These are phyloP conservation scores for Carpatolechia fugitivella DNA, from an alignment of 2,888 invertebrate genomes.

Conservation along the genomic window DNA sequence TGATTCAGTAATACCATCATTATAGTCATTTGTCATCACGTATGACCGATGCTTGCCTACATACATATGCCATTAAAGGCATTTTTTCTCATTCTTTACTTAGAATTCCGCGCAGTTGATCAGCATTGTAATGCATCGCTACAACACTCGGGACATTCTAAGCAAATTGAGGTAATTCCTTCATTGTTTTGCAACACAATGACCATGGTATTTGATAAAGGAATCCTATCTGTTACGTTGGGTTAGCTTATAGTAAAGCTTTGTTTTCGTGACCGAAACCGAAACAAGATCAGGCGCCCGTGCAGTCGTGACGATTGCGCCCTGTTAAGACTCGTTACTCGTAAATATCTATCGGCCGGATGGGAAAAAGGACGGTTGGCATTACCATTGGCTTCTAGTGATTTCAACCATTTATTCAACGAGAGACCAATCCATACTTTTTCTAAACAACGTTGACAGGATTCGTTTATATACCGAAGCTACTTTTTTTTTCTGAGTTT, in stretches of 20 bases:
- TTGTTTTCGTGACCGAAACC: constrained; percentile 24
- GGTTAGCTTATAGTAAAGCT: constrained; percentile 18
- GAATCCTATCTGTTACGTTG: constrained; percentile 19
- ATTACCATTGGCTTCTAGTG: neutral
- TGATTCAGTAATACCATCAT: neutral
- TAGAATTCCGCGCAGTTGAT: constrained; percentile 41
- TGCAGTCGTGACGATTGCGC: constrained; percentile 37
- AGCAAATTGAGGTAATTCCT: constrained; percentile 28
- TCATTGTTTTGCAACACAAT: constrained; percentile 31
- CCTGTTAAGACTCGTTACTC: constrained; percentile 23
- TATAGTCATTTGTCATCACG: neutral
- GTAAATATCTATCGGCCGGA: constrained; percentile 10
- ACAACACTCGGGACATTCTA: constrained; percentile 32
- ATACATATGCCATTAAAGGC: constrained; percentile 9
- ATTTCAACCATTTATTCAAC: neutral
- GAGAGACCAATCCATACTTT: no score
- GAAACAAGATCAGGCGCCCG: constrained; percentile 23
- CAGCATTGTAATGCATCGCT: constrained; percentile 35
- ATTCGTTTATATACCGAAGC: no score
- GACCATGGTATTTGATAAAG: constrained; percentile 33
- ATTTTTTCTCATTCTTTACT: constrained; percentile 31
- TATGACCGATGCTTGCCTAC: constrained; percentile 5
- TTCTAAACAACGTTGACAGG: no score
- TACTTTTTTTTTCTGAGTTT: no score
- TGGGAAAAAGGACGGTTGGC: constrained; percentile 1